Evolutionary conservation across 1,140 invertebrate species (phyloP).

Genomic region (Planococcus citri): DNA sequence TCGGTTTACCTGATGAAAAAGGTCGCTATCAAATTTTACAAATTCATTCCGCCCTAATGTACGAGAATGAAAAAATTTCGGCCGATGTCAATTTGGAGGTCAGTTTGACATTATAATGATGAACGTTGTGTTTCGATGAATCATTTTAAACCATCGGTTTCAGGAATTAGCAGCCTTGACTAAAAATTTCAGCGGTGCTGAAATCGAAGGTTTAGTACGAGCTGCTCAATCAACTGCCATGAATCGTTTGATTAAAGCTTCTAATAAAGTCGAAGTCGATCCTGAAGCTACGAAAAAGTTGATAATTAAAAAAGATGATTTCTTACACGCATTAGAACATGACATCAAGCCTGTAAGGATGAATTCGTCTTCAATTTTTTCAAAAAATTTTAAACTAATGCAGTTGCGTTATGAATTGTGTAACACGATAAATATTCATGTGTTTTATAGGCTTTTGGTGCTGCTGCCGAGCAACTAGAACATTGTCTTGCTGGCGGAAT

Average conservation of each 20-base stretch:
- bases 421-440: background rate
- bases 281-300: slow-evolving; percentile 93
- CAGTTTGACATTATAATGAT: no score
- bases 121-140: no score
- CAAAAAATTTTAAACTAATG: background rate
- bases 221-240: slow-evolving; percentile 97
- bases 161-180: slow-evolving; percentile 75
- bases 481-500: slow-evolving; percentile 74
- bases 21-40: slow-evolving; percentile 88
- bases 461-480: slow-evolving; percentile 70
- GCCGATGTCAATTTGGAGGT: slow-evolving; percentile 66
- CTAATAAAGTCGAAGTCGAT: slow-evolving; percentile 91
- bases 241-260: slow-evolving; percentile 94
- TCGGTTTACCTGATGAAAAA: slow-evolving; percentile 88
- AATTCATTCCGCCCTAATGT: slow-evolving; percentile 92
- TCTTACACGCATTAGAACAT: slow-evolving; percentile 88
- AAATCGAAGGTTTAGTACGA: slow-evolving; percentile 95
- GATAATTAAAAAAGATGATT: slow-evolving; percentile 74
- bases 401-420: no score
- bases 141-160: no score
- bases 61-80: slow-evolving; percentile 77
- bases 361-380: background rate
- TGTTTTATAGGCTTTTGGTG: slow-evolving; percentile 68
- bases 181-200: slow-evolving; percentile 99
- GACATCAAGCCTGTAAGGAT: slow-evolving; percentile 87